Evolutionary conservation across 1,140 invertebrate genomes (phyloP).

Genomic region (Megalopta genalis): DNA sequence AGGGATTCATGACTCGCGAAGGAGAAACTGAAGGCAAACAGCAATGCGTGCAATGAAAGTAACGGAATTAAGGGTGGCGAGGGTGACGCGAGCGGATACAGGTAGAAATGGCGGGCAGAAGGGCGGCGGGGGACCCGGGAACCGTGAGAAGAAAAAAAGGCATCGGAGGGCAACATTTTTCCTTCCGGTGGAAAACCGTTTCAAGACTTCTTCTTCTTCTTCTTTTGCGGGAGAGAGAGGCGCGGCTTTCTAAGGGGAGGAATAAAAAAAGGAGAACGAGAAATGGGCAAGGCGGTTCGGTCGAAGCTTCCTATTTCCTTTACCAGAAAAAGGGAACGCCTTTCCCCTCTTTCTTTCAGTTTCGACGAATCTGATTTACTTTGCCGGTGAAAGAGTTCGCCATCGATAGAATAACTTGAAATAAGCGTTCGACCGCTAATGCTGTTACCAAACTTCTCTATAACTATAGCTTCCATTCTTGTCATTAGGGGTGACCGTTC

Average conservation of each 20-base stretch:
- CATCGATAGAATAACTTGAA: not conserved
- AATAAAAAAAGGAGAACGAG: not conserved
- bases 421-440: not conserved
- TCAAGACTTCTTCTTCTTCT: slow-evolving; percentile 39
- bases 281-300: slow-evolving; percentile 32
- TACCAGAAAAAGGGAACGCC: slow-evolving; percentile 47
- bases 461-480: not conserved
- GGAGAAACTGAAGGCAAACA: slow-evolving; percentile 7
- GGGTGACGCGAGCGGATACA: slow-evolving; percentile 1
- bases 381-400: not conserved
- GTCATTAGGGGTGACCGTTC: too few relatives aligned
- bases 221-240: slow-evolving; percentile 26
- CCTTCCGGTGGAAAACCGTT: slow-evolving; percentile 51
- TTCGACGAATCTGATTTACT: slow-evolving; percentile 8
- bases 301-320: slow-evolving; percentile 52
- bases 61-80: not conserved
- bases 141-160: not conserved
- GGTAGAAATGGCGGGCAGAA: not conserved
- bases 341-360: slow-evolving; percentile 8
- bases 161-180: slow-evolving; percentile 20
- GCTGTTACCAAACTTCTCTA: not conserved
- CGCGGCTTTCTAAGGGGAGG: not conserved
- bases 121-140: not conserved
- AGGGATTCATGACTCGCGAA: not conserved
- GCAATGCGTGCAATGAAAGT: not conserved